These are phyloP conservation scores for Littorina saxatilis DNA, from an alignment of 1,140 invertebrate genomes.

Conservation along the genomic window DNA sequence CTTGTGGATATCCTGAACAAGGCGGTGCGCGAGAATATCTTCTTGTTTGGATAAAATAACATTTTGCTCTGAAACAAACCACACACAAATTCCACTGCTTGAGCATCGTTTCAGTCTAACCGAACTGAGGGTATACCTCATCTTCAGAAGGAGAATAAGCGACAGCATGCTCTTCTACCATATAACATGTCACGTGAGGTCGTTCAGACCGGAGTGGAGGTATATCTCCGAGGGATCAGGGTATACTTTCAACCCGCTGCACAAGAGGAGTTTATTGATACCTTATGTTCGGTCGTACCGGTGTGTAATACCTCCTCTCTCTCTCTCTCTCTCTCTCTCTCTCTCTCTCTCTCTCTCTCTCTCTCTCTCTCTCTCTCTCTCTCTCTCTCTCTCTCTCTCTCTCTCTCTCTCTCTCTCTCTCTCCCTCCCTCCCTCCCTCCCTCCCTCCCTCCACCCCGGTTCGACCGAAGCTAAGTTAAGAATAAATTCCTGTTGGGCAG, in stretches of 20 bases:
- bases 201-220: no score
- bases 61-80: no score
- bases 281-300: background rate
- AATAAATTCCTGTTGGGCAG: no score
- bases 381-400: slow-evolving; percentile 14
- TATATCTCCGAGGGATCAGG: no score
- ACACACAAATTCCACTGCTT: no score
- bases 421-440: background rate
- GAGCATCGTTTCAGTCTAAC: no score
- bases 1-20: no score
- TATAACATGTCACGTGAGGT: background rate
- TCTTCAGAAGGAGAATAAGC: no score
- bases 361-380: slow-evolving; percentile 1
- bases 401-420: slow-evolving; percentile 8
- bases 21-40: no score
- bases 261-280: background rate
- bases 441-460: background rate
- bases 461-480: background rate
- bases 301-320: background rate
- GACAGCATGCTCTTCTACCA: background rate
- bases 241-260: background rate
- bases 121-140: no score
- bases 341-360: background rate
- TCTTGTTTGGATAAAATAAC: no score
- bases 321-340: slow-evolving; percentile 14